phyloP scores from a whole-genome alignment of 2,113 vertebrate genomes.

The Haplotaxodon microlepis region DNA sequence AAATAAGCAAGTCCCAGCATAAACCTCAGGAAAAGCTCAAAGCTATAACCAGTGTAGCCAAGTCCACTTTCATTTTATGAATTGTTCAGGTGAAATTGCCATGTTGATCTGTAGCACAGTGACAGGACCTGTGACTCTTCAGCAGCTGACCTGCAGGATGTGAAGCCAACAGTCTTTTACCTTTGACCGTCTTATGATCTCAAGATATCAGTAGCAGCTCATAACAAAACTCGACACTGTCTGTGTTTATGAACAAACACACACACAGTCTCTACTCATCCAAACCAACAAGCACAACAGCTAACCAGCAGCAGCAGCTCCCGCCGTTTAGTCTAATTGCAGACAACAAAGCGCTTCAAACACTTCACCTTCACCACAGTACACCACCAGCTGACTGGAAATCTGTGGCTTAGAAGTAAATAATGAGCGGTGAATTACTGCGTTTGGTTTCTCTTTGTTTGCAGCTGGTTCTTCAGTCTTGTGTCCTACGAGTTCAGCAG shows the following conservation, averaged over 20 bases:
- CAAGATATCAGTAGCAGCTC: not conserved
- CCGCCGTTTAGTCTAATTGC: rapidly evolving
- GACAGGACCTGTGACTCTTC: not conserved
- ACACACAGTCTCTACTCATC: not conserved
- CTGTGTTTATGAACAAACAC: not conserved
- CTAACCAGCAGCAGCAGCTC: not conserved
- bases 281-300: not conserved
- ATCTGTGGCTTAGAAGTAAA: not conserved
- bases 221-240: not conserved
- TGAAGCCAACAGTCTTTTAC: not conserved
- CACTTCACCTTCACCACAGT: not conserved
- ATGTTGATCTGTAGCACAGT: not conserved
- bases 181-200: not conserved
- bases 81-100: not conserved
- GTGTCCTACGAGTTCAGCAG: not conserved
- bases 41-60: not conserved
- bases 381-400: not conserved
- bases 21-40: not conserved
- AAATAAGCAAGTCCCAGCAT: not conserved
- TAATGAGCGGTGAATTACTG: not conserved
- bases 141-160: not conserved
- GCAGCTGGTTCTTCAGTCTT: not conserved
- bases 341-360: not conserved
- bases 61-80: not conserved
- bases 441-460: not conserved